Evolutionary conservation across 2,113 vertebrate genomes (phyloP).

Genomic region (Odocoileus virginianus): DNA sequence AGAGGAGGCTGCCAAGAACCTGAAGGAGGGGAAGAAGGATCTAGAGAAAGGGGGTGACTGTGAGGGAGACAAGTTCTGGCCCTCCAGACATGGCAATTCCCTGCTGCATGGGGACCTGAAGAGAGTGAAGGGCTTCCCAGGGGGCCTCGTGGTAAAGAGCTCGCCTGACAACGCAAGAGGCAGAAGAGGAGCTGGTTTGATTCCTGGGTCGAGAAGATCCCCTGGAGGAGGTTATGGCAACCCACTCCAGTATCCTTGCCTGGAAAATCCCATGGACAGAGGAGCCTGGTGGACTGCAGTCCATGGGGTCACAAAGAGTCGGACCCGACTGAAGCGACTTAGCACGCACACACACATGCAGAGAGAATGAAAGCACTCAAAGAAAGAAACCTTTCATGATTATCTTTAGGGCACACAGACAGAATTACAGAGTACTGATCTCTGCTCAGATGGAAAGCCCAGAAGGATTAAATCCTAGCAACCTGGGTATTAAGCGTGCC

Average conservation of each 20-base stretch:
- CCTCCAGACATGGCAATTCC: neutral
- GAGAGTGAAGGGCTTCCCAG: neutral
- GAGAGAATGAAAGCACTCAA: neutral
- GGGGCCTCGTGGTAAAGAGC: neutral
- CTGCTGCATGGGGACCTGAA: neutral
- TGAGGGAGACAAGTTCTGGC: neutral
- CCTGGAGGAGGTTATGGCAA: neutral
- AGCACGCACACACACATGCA: rapidly evolving
- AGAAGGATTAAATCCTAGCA: neutral
- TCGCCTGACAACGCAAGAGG: neutral
- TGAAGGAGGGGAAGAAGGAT: neutral
- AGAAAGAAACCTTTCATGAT: neutral
- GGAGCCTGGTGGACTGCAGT: neutral
- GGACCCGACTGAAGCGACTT: neutral
- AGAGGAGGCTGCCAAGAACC: neutral
- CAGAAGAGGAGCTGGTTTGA: neutral
- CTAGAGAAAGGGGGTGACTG: neutral
- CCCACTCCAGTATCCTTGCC: neutral
- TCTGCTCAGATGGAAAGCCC: constrained; percentile 8
- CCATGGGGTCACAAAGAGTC: neutral
- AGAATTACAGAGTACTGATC: neutral
- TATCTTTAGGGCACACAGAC: neutral
- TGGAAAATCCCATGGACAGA: neutral
- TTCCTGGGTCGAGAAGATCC: neutral
- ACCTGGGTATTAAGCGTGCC: neutral